These are phyloP conservation scores for Yponomeuta cagnagella DNA, from an alignment of 2,888 invertebrate species.

Conservation along the genomic window DNA sequence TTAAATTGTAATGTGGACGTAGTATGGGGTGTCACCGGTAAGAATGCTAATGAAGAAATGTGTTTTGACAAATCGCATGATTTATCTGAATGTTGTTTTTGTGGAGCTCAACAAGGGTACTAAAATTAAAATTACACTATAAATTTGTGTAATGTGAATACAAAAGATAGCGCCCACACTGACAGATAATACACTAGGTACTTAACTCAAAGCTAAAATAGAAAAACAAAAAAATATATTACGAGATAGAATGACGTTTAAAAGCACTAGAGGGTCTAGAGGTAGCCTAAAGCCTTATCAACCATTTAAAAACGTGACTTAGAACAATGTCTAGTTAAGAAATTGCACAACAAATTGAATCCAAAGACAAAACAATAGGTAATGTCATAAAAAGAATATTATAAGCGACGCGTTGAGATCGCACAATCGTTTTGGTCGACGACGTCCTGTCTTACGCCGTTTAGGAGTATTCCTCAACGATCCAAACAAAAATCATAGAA, in stretches of 20 bases:
- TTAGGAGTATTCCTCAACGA: slow-evolving; percentile 20
- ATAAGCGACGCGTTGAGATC: slow-evolving; percentile 5
- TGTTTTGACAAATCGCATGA: neutral
- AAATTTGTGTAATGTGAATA: too few species aligned
- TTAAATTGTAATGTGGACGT: neutral
- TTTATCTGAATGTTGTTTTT: neutral
- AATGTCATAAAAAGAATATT: slow-evolving; percentile 2
- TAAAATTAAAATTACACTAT: too few species aligned
- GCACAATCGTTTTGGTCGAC: neutral
- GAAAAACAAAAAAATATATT: too few species aligned
- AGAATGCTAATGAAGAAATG: neutral
- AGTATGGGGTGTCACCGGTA: neutral
- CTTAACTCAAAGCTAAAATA: too few species aligned
- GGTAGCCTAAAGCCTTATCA: neutral
- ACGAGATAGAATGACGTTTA: too few species aligned
- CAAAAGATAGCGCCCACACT: too few species aligned
- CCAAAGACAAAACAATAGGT: slow-evolving; percentile 1
- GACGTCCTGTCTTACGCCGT: slow-evolving; percentile 40
- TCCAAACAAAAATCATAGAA: neutral
- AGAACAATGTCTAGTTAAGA: slow-evolving; percentile 4
- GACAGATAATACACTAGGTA: too few species aligned
- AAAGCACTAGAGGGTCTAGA: too few species aligned
- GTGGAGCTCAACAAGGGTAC: neutral
- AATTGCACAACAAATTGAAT: slow-evolving; percentile 1
- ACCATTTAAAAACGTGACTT: neutral